Percentiles rank a stretch among this genome's conserved stretches.
phyloP scores from a whole-genome alignment of 2,888 invertebrate species.

The Ferrisia virgata region DNA sequence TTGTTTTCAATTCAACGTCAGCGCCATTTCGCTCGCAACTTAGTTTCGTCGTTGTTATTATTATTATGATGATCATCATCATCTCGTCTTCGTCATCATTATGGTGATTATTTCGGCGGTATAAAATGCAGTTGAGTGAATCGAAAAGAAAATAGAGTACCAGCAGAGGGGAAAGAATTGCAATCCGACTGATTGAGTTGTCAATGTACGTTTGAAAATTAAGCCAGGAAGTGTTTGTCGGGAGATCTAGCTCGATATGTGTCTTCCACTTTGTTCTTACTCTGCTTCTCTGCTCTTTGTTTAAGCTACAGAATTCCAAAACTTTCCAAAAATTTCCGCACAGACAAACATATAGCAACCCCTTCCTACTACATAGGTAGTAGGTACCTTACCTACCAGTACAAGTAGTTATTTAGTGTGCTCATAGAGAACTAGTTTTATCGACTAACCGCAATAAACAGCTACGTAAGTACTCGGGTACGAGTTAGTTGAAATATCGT shows the following conservation, averaged over 20 bases:
- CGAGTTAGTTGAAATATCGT: not conserved
- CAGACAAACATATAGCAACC: too few species aligned
- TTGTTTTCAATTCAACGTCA: not conserved
- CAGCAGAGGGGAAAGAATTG: not conserved
- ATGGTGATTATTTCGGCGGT: not conserved
- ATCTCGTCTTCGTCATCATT: not conserved
- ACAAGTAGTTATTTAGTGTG: too few species aligned
- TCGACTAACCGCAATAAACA: not conserved
- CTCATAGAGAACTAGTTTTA: not conserved
- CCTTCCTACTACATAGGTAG: too few species aligned
- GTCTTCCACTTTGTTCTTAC: too few species aligned
- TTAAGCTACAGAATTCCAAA: too few species aligned
- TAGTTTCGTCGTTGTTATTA: not conserved
- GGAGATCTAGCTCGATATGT: too few species aligned
- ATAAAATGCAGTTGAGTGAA: not conserved
- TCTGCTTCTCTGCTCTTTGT: not conserved
- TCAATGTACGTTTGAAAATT: too few species aligned
- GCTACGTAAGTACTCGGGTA: not conserved
- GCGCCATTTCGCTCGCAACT: too few species aligned
- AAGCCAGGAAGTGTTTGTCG: too few species aligned
- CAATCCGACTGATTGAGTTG: not conserved
- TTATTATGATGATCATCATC: not conserved
- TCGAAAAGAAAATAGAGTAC: not conserved
- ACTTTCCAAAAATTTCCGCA: too few species aligned
- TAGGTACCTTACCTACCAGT: too few species aligned